Evolutionary conservation across 2,797 vertebrate genomes (phyloP), one percentile per base, ranked within the genome.

Genomic region (Sebastes itinus): DNA sequence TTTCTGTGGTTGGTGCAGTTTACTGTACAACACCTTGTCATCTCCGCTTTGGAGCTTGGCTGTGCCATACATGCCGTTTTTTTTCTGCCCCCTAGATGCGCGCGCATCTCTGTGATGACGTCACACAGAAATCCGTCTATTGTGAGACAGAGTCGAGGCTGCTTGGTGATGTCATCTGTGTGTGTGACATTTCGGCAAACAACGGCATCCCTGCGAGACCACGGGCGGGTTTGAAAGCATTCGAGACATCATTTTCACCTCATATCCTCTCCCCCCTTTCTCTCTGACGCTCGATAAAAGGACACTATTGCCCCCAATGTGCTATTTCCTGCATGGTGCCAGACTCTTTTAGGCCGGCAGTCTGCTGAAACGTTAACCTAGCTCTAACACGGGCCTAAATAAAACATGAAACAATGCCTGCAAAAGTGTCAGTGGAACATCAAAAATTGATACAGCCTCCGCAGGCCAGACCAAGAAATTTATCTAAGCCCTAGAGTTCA

Each of bases 331-430:
- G 82, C 28, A 68, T 66, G 83, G 80, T 6, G 11, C 61, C 88
- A 79, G 86, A 75, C 72, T 82, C 80, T 92, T 93, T 91, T 62
- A 33, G 86, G 82, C 75, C 22, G 78, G 81, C 77, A 75, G 74
- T 85, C 85, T 85, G 84, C 87, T 92, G 91, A 93, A 95, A 94
- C 91, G 90, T 95, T 94, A 94, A 95, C 90, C 87, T 78, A 59
- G 79, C 88, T 92, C 88, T 89, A 88, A 92, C 77, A 81, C 88
- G 79, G 25, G 71, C 83, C 89, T 96, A 92, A 96, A 96, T 96
- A 95, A 95, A 96, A 96, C 93, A 96, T 96, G 89, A 93, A 95
- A 95, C 91, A 94, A 94, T 94, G 92, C 88, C 87, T 84, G 88
- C 88, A 86, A 94, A 93, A 95, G 93, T 87, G 92, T 93, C 89